Evolutionary conservation across 1,140 invertebrate species (phyloP), one percentile per base, ranked within the genome.

Genomic region (Drosophila eugracilis): DNA sequence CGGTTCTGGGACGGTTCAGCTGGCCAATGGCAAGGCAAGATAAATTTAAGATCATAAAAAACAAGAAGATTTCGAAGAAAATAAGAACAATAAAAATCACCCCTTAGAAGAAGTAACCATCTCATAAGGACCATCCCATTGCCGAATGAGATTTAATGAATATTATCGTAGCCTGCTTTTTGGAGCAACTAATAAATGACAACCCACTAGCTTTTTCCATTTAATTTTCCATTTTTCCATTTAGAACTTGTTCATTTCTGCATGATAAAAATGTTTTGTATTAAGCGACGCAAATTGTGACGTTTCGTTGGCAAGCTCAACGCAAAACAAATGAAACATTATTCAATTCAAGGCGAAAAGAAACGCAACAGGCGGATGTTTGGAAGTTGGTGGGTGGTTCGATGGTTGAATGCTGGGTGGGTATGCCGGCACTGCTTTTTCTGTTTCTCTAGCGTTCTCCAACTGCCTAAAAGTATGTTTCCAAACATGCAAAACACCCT

Each of bases 381-480:
- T 26, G 24, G 36, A 12, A 22, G 21, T 19, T 9, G 19, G 7
- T 42, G 39, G 3, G 9, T 12, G n/a, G n/a, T n/a, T n/a, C n/a
- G n/a, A n/a, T n/a, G n/a, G n/a, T 19, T 24, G 32, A 10, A n/a
- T 4, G 22, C 6, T 28, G 39, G 39, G 37, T 36, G 49, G 42
- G n/a, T 10, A 22, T 24, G 37, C n/a, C 49, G 49, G 65, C 39
- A 30, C 24, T 26, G 24, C 37, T 26, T 17, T 17, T 55, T 44
- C 17, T 21, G 10, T 0, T 6, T 14, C 12, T 12, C 7, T 14
- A 24, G 22, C 7, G 17, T 34, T 17, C 5, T 5, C 6, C 1
- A 12, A 24, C 59, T n/a, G 58, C 75, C 66, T 10, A 62, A 83
- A 88, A 72, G 60, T 89, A 75, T 83, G 84, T 62, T 73, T 58